Percentiles rank a stretch among this genome's conserved stretches.
Evolutionary conservation across 1,140 invertebrate species (phyloP).

Genomic region (Sitophilus oryzae): DNA sequence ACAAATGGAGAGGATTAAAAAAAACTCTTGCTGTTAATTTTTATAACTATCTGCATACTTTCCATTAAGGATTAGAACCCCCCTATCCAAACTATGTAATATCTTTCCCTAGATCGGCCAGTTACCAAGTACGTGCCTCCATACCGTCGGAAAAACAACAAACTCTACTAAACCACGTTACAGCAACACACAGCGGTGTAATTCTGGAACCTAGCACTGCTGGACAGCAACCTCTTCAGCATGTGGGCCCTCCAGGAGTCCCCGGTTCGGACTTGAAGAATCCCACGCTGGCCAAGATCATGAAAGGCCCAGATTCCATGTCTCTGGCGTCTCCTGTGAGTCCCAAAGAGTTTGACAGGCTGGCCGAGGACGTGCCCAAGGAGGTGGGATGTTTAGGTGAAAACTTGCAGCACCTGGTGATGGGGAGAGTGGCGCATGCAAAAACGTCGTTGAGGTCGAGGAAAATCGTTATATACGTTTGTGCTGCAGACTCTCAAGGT

Average conservation of each 20-base stretch:
- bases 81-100: no score
- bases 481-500: conserved; percentile 65
- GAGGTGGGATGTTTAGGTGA: conserved; percentile 45
- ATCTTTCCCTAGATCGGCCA: conserved; percentile 41
- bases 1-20: no score
- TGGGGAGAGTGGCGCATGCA: conserved; percentile 49
- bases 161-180: conserved; percentile 46
- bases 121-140: conserved; percentile 43
- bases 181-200: conserved; percentile 39
- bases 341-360: conserved; percentile 38
- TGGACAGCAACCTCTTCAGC: conserved; percentile 39
- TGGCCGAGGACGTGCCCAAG: conserved; percentile 35
- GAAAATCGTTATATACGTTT: conserved; percentile 63
- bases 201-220: conserved; percentile 42
- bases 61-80: no score
- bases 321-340: conserved; percentile 52
- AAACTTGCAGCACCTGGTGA: conserved; percentile 50
- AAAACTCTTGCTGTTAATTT: no score
- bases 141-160: conserved; percentile 44
- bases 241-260: conserved; percentile 15
- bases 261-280: conserved; percentile 42
- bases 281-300: conserved; percentile 41
- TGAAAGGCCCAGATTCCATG: conserved; percentile 54
- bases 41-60: no score
- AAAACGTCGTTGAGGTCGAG: conserved; percentile 48